Conservation (phyloP, 2,113 vertebrate genomes). For the Tympanuchus pallidicinctus region DNA sequence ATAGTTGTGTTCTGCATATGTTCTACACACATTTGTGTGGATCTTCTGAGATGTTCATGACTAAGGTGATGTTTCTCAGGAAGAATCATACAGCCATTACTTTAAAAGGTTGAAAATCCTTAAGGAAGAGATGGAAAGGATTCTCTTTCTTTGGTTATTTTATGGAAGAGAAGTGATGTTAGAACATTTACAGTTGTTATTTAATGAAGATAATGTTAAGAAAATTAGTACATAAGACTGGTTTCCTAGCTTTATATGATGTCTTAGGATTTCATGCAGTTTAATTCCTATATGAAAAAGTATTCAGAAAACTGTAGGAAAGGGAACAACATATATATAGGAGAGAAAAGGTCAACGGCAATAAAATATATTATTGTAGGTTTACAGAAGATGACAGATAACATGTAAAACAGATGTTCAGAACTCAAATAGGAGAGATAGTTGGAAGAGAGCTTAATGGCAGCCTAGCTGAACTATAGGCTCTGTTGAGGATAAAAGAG, state of each 20-base stretch:
- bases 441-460: neutral
- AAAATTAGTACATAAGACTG: neutral
- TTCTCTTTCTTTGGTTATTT: neutral
- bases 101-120: neutral
- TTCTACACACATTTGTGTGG: neutral
- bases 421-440: neutral
- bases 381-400: neutral
- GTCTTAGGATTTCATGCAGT: neutral
- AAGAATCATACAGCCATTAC: neutral
- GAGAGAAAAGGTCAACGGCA: neutral
- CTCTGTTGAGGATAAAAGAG: neutral
- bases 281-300: neutral
- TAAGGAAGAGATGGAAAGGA: neutral
- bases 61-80: neutral
- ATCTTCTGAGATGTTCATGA: neutral
- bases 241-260: neutral
- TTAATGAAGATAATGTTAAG: neutral
- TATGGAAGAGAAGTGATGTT: neutral
- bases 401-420: slow-evolving; percentile 35
- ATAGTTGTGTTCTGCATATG: neutral
- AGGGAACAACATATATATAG: neutral
- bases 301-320: neutral
- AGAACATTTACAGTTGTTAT: neutral
- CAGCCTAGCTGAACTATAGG: neutral
- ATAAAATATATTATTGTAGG: slow-evolving; percentile 1